phyloP scores from a whole-genome alignment of 1,140 invertebrate genomes.

The Formica selysi region DNA sequence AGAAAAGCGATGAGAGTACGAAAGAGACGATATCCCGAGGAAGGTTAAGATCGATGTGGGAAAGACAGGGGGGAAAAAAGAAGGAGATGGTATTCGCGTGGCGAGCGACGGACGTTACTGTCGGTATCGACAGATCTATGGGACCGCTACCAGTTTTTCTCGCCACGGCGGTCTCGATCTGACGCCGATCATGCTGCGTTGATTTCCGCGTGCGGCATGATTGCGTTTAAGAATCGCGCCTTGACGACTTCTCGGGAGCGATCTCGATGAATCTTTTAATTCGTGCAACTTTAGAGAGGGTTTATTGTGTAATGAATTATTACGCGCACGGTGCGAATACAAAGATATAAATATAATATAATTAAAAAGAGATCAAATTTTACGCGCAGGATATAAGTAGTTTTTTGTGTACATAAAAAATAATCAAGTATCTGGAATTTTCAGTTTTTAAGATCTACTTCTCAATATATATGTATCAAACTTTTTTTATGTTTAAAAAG shows the following conservation, averaged over 20 bases:
- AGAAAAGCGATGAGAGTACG: slow-evolving; percentile 23
- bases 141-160: slow-evolving; percentile 82
- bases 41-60: slow-evolving; percentile 37
- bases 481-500: background rate
- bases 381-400: no score
- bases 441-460: no score
- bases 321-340: slow-evolving; percentile 19
- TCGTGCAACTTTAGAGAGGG: slow-evolving; percentile 11
- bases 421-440: no score
- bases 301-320: slow-evolving; percentile 77
- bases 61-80: slow-evolving; percentile 48
- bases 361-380: no score
- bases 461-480: background rate
- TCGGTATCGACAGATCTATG: slow-evolving; percentile 76
- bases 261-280: slow-evolving; percentile 31
- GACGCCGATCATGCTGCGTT: slow-evolving; percentile 72
- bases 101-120: background rate
- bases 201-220: slow-evolving; percentile 33
- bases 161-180: slow-evolving; percentile 73
- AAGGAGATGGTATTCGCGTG: slow-evolving; percentile 38
- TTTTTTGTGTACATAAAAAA: no score
- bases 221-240: slow-evolving; percentile 27
- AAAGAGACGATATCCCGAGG: slow-evolving; percentile 34
- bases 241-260: slow-evolving; percentile 49
- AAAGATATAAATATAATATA: no score